Conservation (phyloP, 2,888 invertebrate species). For the Prosapia bicincta region DNA sequence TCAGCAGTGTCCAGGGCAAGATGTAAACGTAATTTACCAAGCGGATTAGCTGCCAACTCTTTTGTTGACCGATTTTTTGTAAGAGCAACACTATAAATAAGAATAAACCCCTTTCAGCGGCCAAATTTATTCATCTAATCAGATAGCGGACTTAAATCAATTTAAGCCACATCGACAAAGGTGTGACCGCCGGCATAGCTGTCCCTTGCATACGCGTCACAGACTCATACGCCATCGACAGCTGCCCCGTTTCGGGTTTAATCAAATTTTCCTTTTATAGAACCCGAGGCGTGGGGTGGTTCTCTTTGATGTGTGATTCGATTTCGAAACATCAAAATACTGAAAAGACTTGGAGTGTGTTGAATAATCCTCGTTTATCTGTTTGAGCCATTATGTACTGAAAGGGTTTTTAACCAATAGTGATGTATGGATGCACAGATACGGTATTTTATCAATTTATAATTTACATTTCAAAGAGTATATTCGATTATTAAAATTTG, state of each 20-base stretch:
- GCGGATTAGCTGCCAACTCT: neutral
- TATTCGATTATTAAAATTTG: too few species aligned
- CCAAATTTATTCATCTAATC: neutral
- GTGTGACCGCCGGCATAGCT: neutral
- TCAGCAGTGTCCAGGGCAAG: neutral
- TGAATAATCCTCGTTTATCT: neutral
- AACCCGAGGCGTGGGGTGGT: neutral
- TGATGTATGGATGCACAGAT: too few species aligned
- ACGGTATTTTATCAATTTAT: too few species aligned
- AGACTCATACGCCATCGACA: neutral
- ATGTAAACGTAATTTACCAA: neutral
- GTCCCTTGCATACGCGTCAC: neutral
- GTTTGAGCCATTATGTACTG: too few species aligned
- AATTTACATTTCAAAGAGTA: too few species aligned
- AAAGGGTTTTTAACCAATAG: too few species aligned
- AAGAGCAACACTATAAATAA: neutral
- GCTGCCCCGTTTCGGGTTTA: neutral
- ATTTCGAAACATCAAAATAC: neutral
- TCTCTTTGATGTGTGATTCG: neutral
- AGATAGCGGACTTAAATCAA: neutral
- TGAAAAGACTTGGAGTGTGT: neutral
- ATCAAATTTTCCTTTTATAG: neutral
- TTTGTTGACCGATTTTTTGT: neutral
- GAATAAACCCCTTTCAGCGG: neutral
- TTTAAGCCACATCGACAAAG: neutral